Evolutionary conservation across 2,888 invertebrate genomes (phyloP), one percentile per base, ranked within the genome.

Genomic region (Anoplius nigerrimus): DNA sequence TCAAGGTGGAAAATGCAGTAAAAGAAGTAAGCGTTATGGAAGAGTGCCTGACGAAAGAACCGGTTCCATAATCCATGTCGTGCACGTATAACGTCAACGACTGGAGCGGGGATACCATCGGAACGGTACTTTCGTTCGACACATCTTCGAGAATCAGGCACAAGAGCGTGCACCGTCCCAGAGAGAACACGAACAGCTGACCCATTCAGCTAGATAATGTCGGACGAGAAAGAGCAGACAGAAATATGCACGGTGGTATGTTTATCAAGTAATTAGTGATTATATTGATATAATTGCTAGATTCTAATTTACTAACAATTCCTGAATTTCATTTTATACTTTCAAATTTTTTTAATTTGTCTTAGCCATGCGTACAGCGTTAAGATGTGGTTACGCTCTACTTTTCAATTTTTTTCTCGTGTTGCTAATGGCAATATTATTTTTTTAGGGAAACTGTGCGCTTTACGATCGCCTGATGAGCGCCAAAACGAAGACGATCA

Each of bases 51-150:
- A 48, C 16, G 48, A 18, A 18, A 48, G 18, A 48, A 55, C 18
- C 34, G n/a, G 34, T 42, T 43, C 43, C 43, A 13, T 57, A 21
- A 20, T 3, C 34, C 34, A 34, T n/a, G 8, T 21, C 6, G 43
- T 15, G 43, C 21, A 45, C 21, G n/a, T 57, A 43, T 16, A 34
- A 34, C 8, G 34, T 34, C 34, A 6, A 18, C 34, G 20, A 13
- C 3, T 1, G 18, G 34, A 69, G 60, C 73, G 78, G 73, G 55
- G 62, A 68, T 68, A 59, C 56, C 18, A 58, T 68, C 69, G 59
- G 68, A 83, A 83, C 82, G 83, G 83, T 83, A 83, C 82, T 82
- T 82, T 76, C 65, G 58, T 68, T 55, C 24, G 43, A 27, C n/a
- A 56, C 42, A 56, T 53, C 54, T 22, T 21, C 11, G 34, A n/a